phyloP scores from a whole-genome alignment of 2,797 vertebrate genomes.

The Australoheros facetus region DNA sequence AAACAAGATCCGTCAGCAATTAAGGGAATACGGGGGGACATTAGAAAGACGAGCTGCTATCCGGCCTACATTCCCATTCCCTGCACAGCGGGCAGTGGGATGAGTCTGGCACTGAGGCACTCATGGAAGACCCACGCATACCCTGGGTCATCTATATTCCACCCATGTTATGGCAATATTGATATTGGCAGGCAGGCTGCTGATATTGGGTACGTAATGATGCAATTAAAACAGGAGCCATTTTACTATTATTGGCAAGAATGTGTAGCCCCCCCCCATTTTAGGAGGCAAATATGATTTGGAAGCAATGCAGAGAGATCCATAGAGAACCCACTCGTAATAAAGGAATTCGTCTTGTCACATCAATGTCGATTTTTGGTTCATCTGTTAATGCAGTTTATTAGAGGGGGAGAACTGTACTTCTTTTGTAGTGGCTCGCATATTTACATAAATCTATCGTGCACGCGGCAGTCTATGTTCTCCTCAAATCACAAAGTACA shows the following conservation, averaged over 20 bases:
- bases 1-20: conserved; percentile 87
- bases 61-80: conserved; percentile 79
- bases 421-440: conserved; percentile 37
- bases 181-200: conserved; percentile 86
- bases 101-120: conserved; percentile 76
- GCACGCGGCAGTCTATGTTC: conserved; percentile 44
- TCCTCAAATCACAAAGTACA: conserved; percentile 62
- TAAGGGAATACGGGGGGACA: conserved; percentile 84
- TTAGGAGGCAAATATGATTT: conserved; percentile 86
- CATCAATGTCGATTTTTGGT: conserved; percentile 73
- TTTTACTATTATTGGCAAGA: conserved; percentile 87
- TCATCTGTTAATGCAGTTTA: conserved; percentile 77
- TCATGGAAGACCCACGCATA: conserved; percentile 80
- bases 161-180: conserved; percentile 86
- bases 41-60: conserved; percentile 84
- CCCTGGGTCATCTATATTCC: conserved; percentile 87
- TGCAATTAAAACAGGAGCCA: conserved; percentile 87
- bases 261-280: conserved; percentile 61
- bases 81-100: conserved; percentile 80
- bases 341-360: conserved; percentile 83
- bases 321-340: conserved; percentile 79
- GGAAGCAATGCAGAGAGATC: conserved; percentile 77
- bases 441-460: conserved; percentile 65
- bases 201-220: conserved; percentile 88
- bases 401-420: conserved; percentile 53